A percentile compares a stretch with the other conserved stretches of the same genome.
These are phyloP conservation scores for Acipenser oxyrinchus DNA, from an alignment of 2,797 vertebrate genomes.

Conservation along the genomic window DNA sequence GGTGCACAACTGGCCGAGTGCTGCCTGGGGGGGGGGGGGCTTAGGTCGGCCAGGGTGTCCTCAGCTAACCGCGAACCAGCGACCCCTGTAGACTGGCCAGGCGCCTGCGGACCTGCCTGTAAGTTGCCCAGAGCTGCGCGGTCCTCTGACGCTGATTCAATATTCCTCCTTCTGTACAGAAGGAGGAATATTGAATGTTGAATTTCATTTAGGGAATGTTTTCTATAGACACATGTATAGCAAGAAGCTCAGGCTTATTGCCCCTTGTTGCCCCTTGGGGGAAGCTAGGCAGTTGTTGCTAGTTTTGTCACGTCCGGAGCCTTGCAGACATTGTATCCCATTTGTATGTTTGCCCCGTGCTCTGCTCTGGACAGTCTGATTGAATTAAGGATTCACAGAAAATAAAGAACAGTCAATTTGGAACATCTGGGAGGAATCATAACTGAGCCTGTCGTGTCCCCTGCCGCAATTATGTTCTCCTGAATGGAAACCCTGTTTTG, in stretches of 20 bases:
- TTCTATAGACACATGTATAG: not conserved
- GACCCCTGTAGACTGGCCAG: no score
- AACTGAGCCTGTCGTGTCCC: not conserved
- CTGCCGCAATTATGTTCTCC: not conserved
- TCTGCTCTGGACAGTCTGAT: not conserved
- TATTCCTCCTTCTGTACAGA: no score
- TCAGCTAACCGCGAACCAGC: no score
- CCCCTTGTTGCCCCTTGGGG: not conserved
- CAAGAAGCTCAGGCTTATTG: not conserved
- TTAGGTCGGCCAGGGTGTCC: no score
- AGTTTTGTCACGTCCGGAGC: not conserved
- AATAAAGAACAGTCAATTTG: not conserved
- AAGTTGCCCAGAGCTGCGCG: no score
- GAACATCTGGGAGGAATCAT: conserved; percentile 1
- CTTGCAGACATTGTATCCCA: not conserved
- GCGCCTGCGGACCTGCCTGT: no score
- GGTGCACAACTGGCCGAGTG: no score
- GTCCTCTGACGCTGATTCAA: no score
- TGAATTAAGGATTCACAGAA: not conserved
- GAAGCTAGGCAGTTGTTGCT: not conserved
- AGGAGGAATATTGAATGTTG: no score
- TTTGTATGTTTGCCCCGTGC: not conserved
- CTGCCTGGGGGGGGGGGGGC: no score
- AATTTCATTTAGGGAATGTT: not conserved
- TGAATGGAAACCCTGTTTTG: not conserved